Evolutionary conservation across 2,888 invertebrate genomes (phyloP).

Genomic region (Drosophila parthenogenetica): DNA sequence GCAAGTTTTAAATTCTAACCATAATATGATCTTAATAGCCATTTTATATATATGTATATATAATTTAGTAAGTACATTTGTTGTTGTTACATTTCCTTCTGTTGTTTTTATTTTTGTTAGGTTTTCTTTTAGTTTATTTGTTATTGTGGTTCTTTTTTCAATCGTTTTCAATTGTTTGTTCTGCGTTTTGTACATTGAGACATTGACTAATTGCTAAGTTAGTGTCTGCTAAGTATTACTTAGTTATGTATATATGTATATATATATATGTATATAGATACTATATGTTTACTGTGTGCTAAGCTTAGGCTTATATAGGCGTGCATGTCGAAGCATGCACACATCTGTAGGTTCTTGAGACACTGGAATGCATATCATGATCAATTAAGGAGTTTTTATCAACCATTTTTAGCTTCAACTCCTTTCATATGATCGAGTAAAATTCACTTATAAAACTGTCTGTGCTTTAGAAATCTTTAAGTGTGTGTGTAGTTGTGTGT

Average conservation of each 20-base stretch:
- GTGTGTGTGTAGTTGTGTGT: conserved; percentile 22
- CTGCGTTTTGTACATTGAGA: conserved; percentile 75
- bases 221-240: conserved; percentile 50
- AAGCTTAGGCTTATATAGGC: conserved; percentile 56
- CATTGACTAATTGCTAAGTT: conserved; percentile 65
- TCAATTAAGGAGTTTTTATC: conserved; percentile 18
- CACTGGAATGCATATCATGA: conserved; percentile 72
- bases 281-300: conserved; percentile 55
- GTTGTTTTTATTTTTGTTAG: conserved; percentile 11
- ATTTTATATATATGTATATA: conserved; percentile 20
- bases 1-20: conserved; percentile 64
- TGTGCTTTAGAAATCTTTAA: conserved; percentile 44
- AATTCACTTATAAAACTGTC: conserved; percentile 73
- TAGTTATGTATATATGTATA: conserved; percentile 38
- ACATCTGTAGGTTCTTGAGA: conserved; percentile 59
- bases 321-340: conserved; percentile 25
- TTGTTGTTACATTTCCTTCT: conserved; percentile 5
- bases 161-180: conserved; percentile 30
- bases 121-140: conserved; percentile 9
- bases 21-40: conserved; percentile 42
- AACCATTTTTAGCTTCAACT: conserved; percentile 4
- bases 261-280: conserved; percentile 35
- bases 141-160: conserved; percentile 48
- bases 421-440: conserved; percentile 50
- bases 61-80: conserved; percentile 52